phyloP scores from a whole-genome alignment of 2,113 vertebrate genomes.

The Bujurquina vittata region DNA sequence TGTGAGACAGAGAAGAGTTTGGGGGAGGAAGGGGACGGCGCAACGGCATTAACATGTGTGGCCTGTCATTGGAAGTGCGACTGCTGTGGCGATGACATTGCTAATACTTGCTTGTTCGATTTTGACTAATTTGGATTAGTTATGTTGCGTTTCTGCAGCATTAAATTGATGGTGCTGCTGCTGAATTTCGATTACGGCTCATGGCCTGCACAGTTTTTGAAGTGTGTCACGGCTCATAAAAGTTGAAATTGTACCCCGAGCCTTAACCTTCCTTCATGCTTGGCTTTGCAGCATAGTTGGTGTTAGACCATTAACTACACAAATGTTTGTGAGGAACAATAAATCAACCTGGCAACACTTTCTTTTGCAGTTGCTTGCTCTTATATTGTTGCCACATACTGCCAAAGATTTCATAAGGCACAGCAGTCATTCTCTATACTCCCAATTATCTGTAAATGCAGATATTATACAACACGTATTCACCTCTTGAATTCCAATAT shows the following conservation, averaged over 20 bases:
- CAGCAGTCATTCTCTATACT: slow-evolving; percentile 57
- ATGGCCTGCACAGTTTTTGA: slow-evolving; percentile 32
- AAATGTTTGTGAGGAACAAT: slow-evolving; percentile 61
- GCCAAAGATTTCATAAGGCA: slow-evolving; percentile 60
- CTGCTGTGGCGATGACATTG: neutral
- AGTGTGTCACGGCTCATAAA: slow-evolving; percentile 67
- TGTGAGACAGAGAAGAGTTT: slow-evolving; percentile 20
- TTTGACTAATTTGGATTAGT: slow-evolving; percentile 50
- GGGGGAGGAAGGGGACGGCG: neutral
- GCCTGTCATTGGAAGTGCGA: slow-evolving; percentile 41
- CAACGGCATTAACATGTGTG: slow-evolving; percentile 45
- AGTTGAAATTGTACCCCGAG: slow-evolving; percentile 56
- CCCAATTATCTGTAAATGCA: slow-evolving; percentile 72
- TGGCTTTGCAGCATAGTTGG: slow-evolving; percentile 54
- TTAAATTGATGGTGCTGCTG: slow-evolving; percentile 36
- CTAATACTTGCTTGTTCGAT: slow-evolving; percentile 17
- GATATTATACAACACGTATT: slow-evolving; percentile 74
- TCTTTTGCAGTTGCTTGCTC: slow-evolving; percentile 35
- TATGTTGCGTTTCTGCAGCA: slow-evolving; percentile 10
- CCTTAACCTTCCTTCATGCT: slow-evolving; percentile 64
- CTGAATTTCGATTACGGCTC: slow-evolving; percentile 55
- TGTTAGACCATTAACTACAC: slow-evolving; percentile 62
- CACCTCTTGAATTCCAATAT: slow-evolving; percentile 65
- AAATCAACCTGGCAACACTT: slow-evolving; percentile 53
- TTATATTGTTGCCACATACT: slow-evolving; percentile 48